Percentiles rank a stretch among this genome's conserved stretches.
phyloP scores from a whole-genome alignment of 1,140 invertebrate species.

The Pristionchus pacificus region DNA sequence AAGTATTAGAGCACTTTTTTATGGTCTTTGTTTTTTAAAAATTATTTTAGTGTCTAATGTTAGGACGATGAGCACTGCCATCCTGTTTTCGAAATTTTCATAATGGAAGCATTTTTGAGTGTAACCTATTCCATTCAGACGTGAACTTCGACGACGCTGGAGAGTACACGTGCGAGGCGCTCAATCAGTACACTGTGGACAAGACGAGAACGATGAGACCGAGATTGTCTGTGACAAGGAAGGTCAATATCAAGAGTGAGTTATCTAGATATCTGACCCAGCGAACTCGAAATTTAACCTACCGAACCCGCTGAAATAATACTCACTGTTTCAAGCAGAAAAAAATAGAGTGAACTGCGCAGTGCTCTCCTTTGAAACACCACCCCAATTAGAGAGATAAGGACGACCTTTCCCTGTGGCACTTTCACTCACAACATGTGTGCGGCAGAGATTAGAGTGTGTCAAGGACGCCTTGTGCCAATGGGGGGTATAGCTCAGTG shows the following conservation, averaged over 20 bases:
- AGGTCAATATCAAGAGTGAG: slow-evolving; percentile 23
- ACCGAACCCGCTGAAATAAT: not conserved
- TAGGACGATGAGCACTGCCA: not conserved
- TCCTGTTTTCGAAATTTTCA: slow-evolving; percentile 2
- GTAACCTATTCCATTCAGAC: slow-evolving; percentile 14
- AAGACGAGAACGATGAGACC: slow-evolving; percentile 10
- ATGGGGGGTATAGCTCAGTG: slow-evolving; percentile 33
- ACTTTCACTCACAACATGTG: too few species aligned
- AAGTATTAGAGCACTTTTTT: not conserved
- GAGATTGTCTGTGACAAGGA: slow-evolving; percentile 16
- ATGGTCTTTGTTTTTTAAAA: not conserved
- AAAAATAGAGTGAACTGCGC: too few species aligned
- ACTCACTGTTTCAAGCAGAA: too few species aligned
- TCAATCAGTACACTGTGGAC: slow-evolving; percentile 21
- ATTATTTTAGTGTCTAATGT: not conserved
- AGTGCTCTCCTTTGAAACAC: too few species aligned
- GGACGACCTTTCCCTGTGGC: too few species aligned
- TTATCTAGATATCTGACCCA: too few species aligned
- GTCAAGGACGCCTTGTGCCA: too few species aligned
- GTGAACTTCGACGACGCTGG: slow-evolving; percentile 12
- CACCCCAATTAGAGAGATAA: too few species aligned
- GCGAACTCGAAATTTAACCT: not conserved
- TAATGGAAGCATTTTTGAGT: slow-evolving; percentile 1
- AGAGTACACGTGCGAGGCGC: slow-evolving; percentile 20
- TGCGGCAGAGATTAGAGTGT: too few species aligned